Percentiles rank a stretch among this genome's conserved stretches.
phyloP scores from a whole-genome alignment of 2,888 invertebrate genomes.

The Prosopocoilus inquinatus region DNA sequence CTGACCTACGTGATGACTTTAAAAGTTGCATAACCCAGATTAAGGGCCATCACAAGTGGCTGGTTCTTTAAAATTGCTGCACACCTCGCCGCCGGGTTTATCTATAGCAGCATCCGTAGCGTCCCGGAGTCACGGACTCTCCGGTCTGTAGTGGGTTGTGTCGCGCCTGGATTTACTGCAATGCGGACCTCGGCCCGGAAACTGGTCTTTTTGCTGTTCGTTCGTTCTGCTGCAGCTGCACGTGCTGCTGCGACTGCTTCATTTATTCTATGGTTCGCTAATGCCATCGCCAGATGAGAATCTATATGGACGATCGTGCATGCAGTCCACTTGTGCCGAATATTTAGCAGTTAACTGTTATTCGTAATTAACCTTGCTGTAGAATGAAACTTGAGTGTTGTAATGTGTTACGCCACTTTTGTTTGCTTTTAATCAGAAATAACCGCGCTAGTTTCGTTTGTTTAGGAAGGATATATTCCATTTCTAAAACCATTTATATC shows the following conservation, averaged over 20 bases:
- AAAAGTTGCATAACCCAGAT: neutral
- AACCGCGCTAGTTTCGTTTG: too few species aligned
- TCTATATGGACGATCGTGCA: conserved; percentile 2
- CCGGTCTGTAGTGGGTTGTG: conserved; percentile 26
- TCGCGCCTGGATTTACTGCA: conserved; percentile 35
- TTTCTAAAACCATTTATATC: too few species aligned
- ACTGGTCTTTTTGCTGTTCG: conserved; percentile 25
- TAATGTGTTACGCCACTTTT: neutral
- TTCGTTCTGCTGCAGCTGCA: conserved; percentile 25
- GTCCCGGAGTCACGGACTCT: conserved; percentile 2
- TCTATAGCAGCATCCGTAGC: conserved; percentile 3
- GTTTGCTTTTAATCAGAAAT: too few species aligned
- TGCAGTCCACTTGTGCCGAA: conserved; percentile 3
- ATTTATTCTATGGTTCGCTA: conserved; percentile 7
- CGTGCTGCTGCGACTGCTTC: conserved; percentile 17
- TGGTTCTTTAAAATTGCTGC: neutral
- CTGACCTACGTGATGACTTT: neutral
- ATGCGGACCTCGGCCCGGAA: conserved; percentile 32
- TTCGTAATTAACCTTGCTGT: neutral
- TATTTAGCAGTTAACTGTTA: conserved; percentile 3
- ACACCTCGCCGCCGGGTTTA: conserved; percentile 3
- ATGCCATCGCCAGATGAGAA: conserved; percentile 3
- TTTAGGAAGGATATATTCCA: too few species aligned
- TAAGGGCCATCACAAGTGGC: neutral
- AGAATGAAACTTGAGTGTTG: neutral